Evolutionary conservation across 2,797 vertebrate species (phyloP), one percentile per base, ranked within the genome.

Genomic region (Nyctibius grandis): DNA sequence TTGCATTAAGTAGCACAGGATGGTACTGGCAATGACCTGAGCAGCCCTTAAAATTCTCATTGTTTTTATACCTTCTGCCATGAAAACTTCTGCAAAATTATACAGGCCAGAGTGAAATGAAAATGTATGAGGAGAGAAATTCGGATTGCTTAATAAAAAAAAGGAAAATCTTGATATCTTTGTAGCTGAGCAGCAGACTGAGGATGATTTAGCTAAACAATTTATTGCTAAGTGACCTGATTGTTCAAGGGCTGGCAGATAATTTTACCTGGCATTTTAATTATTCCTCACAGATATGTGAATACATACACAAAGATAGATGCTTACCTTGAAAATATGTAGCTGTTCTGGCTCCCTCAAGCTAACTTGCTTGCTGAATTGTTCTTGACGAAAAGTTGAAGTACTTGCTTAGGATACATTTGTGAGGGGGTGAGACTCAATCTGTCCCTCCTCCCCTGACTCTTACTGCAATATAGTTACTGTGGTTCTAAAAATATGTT

Each of bases 401-500:
- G 48, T 93, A 89, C 9, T 9, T 90, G 63, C 76, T 88, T 94
- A 85, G 33, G 26, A 88, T 79, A 77, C 48, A 25, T 69, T 75
- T 84, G 45, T 73, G 42, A 89, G 59, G 70, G 51, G 33, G 13
- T 51, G 12, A 88, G 59, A 80, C n/a, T 69, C 79, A 72, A 59
- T 75, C 44, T 72, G 54, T 87, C 53, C 56, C 73, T 95, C 70
- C 34, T 83, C 42, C 70, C 50, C 73, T 1, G 6, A 94, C 80
- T 91, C 60, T 67, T 88, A 92, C 91, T 97, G 92, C 95, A 90
- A 72, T 89, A 69, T 95, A 93, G 94, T 96, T 97, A 84, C 89
- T 19, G 91, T 97, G 81, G 82, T 85, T 80, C 95, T 90, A 91
- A 95, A 95, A 92, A 38, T 63, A 83, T n/a, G 7, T 84, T 96